phyloP scores from a whole-genome alignment of 1,140 invertebrate genomes.

The Caerostris darwini region DNA sequence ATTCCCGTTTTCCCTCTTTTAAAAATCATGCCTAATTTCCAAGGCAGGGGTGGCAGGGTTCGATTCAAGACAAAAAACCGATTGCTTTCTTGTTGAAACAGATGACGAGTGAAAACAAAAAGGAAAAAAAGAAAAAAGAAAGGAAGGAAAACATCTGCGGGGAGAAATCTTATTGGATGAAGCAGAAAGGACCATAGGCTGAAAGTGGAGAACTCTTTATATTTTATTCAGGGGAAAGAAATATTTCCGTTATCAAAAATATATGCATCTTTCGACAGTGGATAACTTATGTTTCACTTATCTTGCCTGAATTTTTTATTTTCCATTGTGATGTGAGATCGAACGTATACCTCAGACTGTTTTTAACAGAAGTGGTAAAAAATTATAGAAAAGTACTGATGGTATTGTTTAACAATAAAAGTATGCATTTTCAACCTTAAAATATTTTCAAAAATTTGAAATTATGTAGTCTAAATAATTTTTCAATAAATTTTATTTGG shows the following conservation, averaged over 20 bases:
- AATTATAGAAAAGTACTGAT: neutral
- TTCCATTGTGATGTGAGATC: neutral
- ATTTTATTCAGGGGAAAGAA: neutral
- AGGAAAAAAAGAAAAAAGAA: neutral
- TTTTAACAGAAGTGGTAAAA: neutral
- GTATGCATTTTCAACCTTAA: neutral
- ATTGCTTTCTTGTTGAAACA: conserved; percentile 33
- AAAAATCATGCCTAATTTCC: conserved; percentile 44
- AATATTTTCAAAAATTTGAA: neutral
- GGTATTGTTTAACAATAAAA: neutral
- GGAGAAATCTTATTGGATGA: neutral
- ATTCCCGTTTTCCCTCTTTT: conserved; percentile 4
- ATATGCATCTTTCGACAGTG: neutral
- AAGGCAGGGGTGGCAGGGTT: neutral
- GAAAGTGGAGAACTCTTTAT: neutral
- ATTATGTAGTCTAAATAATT: neutral
- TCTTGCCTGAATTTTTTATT: neutral
- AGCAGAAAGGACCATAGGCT: neutral
- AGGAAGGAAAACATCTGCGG: neutral
- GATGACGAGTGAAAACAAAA: neutral
- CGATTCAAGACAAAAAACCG: neutral
- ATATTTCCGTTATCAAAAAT: neutral
- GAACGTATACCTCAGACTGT: neutral
- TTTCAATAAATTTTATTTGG: no score
- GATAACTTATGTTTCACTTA: neutral